phyloP scores from a whole-genome alignment of 1,140 invertebrate species.

The Lamellibrachia luymesi region DNA sequence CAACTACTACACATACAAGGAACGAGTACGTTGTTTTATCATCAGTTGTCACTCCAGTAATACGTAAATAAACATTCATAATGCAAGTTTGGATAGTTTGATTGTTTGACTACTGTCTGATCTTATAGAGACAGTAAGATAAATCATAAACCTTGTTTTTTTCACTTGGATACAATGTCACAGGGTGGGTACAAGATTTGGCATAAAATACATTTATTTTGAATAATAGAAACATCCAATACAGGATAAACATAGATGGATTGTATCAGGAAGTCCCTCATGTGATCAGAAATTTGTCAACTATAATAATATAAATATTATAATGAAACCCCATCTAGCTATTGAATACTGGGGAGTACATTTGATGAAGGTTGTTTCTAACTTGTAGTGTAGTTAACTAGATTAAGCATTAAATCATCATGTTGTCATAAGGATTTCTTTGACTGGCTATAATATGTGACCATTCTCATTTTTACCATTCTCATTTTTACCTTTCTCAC shows the following conservation, averaged over 20 bases:
- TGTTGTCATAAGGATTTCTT: neutral
- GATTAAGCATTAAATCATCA: neutral
- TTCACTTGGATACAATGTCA: neutral
- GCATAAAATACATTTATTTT: too few relatives aligned
- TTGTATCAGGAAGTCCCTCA: too few relatives aligned
- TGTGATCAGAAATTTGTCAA: too few relatives aligned
- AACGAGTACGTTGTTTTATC: constrained; percentile 25
- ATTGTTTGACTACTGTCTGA: neutral
- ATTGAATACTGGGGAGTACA: neutral
- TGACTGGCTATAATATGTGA: neutral
- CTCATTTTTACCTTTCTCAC: neutral
- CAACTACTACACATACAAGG: constrained; percentile 63
- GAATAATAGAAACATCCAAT: too few relatives aligned
- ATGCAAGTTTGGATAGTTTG: neutral
- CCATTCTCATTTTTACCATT: too few relatives aligned
- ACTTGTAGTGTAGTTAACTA: neutral
- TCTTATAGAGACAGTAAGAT: neutral
- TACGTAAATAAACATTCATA: neutral
- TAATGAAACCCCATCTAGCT: too few relatives aligned
- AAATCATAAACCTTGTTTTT: neutral
- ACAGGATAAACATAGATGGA: too few relatives aligned
- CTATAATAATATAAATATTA: too few relatives aligned
- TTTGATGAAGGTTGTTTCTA: neutral
- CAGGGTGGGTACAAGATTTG: neutral
- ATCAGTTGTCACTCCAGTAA: neutral